Evolutionary conservation across 2,113 vertebrate species (phyloP).

Genomic region (Hippocampus mohnikei): DNA sequence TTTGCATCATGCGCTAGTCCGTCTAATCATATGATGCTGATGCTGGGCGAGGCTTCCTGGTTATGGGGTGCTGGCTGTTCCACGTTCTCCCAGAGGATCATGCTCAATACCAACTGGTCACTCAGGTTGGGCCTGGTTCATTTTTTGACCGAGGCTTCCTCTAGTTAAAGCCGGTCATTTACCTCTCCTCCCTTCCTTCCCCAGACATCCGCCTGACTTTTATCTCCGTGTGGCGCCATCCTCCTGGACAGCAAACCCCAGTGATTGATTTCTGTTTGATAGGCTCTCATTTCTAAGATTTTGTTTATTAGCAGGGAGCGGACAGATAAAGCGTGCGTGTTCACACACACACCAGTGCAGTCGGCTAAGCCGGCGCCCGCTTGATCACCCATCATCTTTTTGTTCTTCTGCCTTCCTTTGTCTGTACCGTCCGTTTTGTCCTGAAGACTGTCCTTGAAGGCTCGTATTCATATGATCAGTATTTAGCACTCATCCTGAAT

Average conservation of each 20-base stretch:
- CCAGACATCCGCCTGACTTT: constrained; percentile 79
- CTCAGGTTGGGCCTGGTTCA: background rate
- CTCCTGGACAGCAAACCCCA: constrained; percentile 90
- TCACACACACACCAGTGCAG: background rate
- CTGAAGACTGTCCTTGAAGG: constrained; percentile 29
- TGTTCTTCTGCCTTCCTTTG: constrained; percentile 38
- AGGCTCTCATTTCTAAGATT: constrained; percentile 88
- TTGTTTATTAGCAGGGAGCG: constrained; percentile 88
- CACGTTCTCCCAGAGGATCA: background rate
- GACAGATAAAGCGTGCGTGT: constrained; percentile 23
- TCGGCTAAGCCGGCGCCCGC: background rate
- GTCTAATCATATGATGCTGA: constrained; percentile 70
- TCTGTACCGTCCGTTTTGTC: constrained; percentile 48
- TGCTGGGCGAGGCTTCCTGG: constrained; percentile 64
- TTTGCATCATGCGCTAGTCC: constrained; percentile 61
- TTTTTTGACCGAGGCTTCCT: background rate
- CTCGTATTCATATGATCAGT: constrained; percentile 47
- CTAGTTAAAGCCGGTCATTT: background rate
- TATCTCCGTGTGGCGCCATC: constrained; percentile 93
- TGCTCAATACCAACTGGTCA: background rate
- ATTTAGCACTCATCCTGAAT: constrained; percentile 33
- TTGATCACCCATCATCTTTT: constrained; percentile 47
- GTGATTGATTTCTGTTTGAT: constrained; percentile 99
- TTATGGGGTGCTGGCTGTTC: constrained; percentile 15
- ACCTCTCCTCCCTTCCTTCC: background rate